Conservation (phyloP, 2,888 invertebrate genomes). For the Sympetrum striolatum region DNA sequence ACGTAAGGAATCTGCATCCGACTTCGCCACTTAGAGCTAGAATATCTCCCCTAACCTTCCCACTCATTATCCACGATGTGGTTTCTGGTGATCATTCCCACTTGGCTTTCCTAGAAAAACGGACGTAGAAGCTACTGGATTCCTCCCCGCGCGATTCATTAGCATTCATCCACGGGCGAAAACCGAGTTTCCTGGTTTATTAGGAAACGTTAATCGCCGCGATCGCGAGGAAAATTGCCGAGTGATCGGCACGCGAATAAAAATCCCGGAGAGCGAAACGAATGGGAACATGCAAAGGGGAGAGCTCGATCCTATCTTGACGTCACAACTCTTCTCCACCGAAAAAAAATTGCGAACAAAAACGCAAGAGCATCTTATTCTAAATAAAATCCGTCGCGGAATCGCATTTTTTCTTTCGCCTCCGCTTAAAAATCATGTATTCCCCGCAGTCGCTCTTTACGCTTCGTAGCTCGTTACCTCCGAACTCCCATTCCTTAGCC, state of each 20-base stretch:
- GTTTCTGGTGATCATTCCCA: too few species aligned
- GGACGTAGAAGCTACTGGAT: too few species aligned
- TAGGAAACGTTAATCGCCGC: not conserved
- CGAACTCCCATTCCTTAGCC: not conserved
- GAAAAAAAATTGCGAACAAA: not conserved
- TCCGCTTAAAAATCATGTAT: not conserved
- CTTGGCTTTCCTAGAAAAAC: too few species aligned
- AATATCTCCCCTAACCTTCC: too few species aligned
- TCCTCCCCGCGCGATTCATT: not conserved
- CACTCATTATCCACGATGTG: too few species aligned
- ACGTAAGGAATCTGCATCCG: too few species aligned
- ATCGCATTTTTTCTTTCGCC: not conserved
- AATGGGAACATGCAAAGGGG: not conserved
- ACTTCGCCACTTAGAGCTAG: too few species aligned
- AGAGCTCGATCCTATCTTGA: not conserved
- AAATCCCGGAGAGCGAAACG: not conserved
- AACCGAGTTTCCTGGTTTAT: not conserved
- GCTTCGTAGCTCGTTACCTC: not conserved
- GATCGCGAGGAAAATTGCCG: not conserved
- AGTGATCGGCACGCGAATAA: not conserved
- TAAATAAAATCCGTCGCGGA: not conserved
- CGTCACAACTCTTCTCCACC: not conserved
- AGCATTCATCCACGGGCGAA: not conserved
- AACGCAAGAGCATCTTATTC: not conserved
- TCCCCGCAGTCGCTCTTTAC: not conserved